These are phyloP conservation scores for Cataglyphis altisquamis DNA, from an alignment of 2,888 invertebrate genomes.

Conservation along the genomic window DNA sequence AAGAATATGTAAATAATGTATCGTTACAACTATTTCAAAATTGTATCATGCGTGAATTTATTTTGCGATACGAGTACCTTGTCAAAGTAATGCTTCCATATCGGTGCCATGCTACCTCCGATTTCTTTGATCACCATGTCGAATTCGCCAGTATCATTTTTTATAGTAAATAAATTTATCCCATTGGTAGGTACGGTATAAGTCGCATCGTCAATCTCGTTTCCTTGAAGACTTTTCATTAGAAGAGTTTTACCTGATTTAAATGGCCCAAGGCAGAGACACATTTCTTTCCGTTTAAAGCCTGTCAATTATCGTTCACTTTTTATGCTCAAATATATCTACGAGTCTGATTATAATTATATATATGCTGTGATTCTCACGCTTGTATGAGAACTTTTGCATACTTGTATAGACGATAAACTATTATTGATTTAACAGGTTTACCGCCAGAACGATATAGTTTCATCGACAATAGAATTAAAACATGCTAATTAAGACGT, in stretches of 20 bases:
- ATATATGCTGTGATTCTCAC: neutral
- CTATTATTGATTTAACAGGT: constrained; percentile 68
- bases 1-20: neutral
- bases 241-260: constrained; percentile 94
- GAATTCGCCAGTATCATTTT: constrained; percentile 87
- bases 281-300: constrained; percentile 80
- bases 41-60: constrained; percentile 7
- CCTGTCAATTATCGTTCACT: neutral
- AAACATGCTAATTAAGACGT: constrained; percentile 15
- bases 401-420: neutral
- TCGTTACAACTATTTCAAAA: neutral
- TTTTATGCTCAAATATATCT: neutral
- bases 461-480: neutral
- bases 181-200: constrained; percentile 94
- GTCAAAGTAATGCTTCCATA: constrained; percentile 93
- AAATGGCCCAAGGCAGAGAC: constrained; percentile 92
- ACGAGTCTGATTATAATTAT: neutral
- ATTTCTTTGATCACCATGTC: constrained; percentile 90
- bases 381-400: neutral
- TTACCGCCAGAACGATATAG: constrained; percentile 24
- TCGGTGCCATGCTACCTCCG: constrained; percentile 93
- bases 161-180: constrained; percentile 91
- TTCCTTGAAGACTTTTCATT: constrained; percentile 91
- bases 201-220: constrained; percentile 91
- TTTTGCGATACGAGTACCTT: constrained; percentile 80